Conservation (phyloP, 2,888 invertebrate genomes). For the Campoletis raptor region DNA sequence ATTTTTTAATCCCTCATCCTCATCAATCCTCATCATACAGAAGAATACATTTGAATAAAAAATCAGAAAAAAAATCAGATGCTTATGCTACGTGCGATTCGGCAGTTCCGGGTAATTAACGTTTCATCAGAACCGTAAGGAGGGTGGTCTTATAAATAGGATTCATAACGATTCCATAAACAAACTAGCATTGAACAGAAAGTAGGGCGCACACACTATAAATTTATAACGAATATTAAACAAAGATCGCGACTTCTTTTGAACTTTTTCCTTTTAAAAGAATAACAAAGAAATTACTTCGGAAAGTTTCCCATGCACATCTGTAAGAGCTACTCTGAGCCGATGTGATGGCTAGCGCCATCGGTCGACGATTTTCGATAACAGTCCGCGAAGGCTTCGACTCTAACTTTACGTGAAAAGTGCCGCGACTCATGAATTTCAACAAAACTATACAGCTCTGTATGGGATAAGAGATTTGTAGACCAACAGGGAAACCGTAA, state of each 20-base stretch:
- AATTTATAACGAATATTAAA: not conserved
- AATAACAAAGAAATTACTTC: not conserved
- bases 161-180: too few relatives aligned
- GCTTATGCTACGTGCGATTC: too few relatives aligned
- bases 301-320: not conserved
- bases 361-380: constrained; percentile 36
- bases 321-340: not conserved
- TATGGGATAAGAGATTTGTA: not conserved
- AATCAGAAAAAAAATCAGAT: too few relatives aligned
- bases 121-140: too few relatives aligned
- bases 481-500: not conserved
- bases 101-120: too few relatives aligned
- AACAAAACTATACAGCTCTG: not conserved
- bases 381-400: not conserved
- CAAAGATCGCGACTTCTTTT: not conserved
- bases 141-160: too few relatives aligned
- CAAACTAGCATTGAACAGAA: too few relatives aligned
- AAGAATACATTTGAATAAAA: too few relatives aligned
- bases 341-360: constrained; percentile 37
- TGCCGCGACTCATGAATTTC: not conserved
- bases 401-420: not conserved
- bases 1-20: too few relatives aligned
- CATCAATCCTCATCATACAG: too few relatives aligned
- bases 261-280: not conserved
- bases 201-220: too few relatives aligned